Conservation (phyloP, 1,140 invertebrate species). For the Lethocerus indicus region DNA sequence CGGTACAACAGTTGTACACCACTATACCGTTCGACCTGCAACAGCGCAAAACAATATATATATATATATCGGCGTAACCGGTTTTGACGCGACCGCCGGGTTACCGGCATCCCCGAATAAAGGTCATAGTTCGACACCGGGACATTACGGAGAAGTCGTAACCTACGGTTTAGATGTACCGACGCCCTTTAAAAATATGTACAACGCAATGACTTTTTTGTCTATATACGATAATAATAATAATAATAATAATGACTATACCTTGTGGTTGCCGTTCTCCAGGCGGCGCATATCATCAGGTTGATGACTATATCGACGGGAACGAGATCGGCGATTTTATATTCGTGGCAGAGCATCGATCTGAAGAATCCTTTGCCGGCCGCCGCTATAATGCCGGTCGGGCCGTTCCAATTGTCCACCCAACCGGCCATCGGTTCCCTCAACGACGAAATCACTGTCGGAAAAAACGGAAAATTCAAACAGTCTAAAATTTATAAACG, state of each 20-base stretch:
- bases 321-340: constrained; percentile 54
- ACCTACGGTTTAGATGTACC: no score
- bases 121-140: no score
- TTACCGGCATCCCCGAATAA: no score
- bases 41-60: constrained; percentile 4
- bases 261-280: constrained; percentile 46
- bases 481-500: no score
- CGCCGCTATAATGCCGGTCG: constrained; percentile 55
- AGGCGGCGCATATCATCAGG: constrained; percentile 53
- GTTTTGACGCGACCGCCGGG: no score
- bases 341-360: constrained; percentile 42
- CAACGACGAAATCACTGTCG: constrained; percentile 45
- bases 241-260: constrained; percentile 20
- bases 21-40: constrained; percentile 26
- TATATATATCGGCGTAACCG: no score
- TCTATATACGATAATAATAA: no score
- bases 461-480: no score
- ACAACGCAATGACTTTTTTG: no score
- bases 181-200: no score
- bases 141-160: no score
- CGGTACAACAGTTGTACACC: constrained; percentile 48
- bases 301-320: constrained; percentile 80
- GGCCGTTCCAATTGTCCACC: constrained; percentile 92
- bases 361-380: constrained; percentile 68
- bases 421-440: constrained; percentile 58